These are phyloP conservation scores for Acinonyx jubatus DNA, from an alignment of 2,113 vertebrate species.

Conservation along the genomic window DNA sequence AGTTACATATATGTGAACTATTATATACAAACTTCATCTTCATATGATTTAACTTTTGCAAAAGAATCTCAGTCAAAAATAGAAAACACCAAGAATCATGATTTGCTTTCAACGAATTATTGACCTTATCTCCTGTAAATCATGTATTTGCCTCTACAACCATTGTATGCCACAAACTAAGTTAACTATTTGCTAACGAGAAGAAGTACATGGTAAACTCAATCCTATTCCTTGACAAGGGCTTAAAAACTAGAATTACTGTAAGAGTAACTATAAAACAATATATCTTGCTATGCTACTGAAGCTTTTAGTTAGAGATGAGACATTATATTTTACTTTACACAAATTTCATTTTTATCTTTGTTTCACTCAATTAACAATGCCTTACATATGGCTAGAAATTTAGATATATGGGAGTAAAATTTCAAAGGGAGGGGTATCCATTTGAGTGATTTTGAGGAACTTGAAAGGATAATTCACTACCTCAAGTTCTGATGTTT, in stretches of 20 bases:
- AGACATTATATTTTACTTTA: not conserved
- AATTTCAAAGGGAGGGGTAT: not conserved
- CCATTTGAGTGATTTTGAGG: not conserved
- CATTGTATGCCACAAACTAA: not conserved
- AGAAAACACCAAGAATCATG: not conserved
- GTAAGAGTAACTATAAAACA: not conserved
- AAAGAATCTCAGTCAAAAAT: not conserved
- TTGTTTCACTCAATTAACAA: not conserved
- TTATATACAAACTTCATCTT: not conserved
- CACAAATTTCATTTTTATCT: not conserved
- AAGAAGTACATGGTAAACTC: not conserved
- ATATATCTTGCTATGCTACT: not conserved
- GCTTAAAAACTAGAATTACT: conserved; percentile 1
- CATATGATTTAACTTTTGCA: not conserved
- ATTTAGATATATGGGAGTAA: not conserved
- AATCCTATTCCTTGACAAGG: not conserved
- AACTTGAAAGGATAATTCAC: not conserved
- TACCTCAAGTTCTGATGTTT: not conserved
- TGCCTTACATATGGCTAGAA: not conserved
- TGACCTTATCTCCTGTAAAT: not conserved
- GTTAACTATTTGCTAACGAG: not conserved
- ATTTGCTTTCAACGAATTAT: conserved; percentile 7
- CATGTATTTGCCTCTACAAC: not conserved
- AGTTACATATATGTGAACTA: not conserved
- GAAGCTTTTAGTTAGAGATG: not conserved